Base-by-base conservation (phyloP, 1,140 invertebrate genomes). In the Babylonia areolata region DNA sequence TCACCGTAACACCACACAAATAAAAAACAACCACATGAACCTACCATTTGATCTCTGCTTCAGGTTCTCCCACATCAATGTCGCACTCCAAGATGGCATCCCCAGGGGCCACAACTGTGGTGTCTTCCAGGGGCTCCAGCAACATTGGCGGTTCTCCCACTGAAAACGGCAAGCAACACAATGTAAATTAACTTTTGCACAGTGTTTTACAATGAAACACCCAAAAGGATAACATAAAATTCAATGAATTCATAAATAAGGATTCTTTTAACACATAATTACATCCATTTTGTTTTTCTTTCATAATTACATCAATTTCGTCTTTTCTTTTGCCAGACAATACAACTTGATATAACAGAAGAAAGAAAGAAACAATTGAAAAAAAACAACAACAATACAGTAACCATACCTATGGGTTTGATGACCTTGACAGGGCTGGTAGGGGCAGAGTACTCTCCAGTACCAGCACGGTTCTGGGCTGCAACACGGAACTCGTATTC, bases 391-490 rank as follows among this genome's bases (percentile, higher is more conserved):
- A n/a, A 6, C 6, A 51, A 51, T 77, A 6, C 73, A 77, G 33
- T 64, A 5, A 17, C 11, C 90, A 86, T 87, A 93, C 92, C 90
- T 51, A 92, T 83, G 12, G 91, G 91, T 78, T 89, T 89, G 51
- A 90, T 86, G 11, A 93, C 90, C 86, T 92, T 93, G 78, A 91
- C 91, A 46, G 88, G 87, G 35, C 89, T 87, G 31, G 92, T 90
- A 23, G 90, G 88, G 92, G 99, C 98, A 46, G 98, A 98, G 15
- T 98, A 98, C 94, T 99, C 96, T 73, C 98, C 98, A 93, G 98
- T 97, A 1, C 98, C 98, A 37, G 98, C 99, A 77, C 98, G 97
- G 94, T 99, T 99, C 94, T 99, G 99, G 42, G 99, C 99, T 78
- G 97, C 96, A 0, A 99, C 96, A 81, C 98, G 96, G 96, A 99